Evolutionary conservation across 2,797 vertebrate genomes (phyloP).

Genomic region (Sebastes matsubarae): DNA sequence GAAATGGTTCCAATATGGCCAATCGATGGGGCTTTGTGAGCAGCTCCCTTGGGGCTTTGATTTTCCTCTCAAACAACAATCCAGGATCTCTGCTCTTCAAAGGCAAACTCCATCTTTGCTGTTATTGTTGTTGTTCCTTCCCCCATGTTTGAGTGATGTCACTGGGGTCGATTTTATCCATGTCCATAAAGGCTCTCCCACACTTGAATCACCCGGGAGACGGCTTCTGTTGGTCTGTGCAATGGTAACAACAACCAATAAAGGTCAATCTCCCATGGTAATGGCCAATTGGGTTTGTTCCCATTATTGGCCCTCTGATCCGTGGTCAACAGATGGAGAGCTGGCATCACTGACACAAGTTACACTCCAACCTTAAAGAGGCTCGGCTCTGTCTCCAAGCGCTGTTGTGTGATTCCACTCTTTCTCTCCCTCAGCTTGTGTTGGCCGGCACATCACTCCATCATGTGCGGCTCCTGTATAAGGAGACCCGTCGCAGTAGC

Average conservation of each 20-base stretch:
- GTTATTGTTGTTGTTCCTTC: slow-evolving; percentile 71
- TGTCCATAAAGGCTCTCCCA: slow-evolving; percentile 80
- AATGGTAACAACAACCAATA: slow-evolving; percentile 77
- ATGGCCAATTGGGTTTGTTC: slow-evolving; percentile 79
- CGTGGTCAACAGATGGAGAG: slow-evolving; percentile 77
- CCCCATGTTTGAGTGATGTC: slow-evolving; percentile 77
- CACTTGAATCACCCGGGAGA: slow-evolving; percentile 76
- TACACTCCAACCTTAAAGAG: slow-evolving; percentile 51
- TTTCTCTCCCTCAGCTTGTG: slow-evolving; percentile 13
- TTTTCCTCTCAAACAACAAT: slow-evolving; percentile 82
- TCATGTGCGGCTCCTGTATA: slow-evolving; percentile 51
- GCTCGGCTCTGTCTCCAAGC: slow-evolving; percentile 34
- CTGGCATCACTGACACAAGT: slow-evolving; percentile 62
- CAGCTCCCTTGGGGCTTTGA: slow-evolving; percentile 74
- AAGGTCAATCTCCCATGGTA: slow-evolving; percentile 80
- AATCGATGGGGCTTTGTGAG: slow-evolving; percentile 80
- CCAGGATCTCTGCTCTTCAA: slow-evolving; percentile 77
- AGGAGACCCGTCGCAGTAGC: slow-evolving; percentile 57
- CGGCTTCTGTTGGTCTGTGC: slow-evolving; percentile 66
- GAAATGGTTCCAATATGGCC: slow-evolving; percentile 81
- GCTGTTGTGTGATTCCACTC: slow-evolving; percentile 20
- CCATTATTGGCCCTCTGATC: slow-evolving; percentile 76
- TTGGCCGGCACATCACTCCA: slow-evolving; percentile 55
- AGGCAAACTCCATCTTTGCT: slow-evolving; percentile 77
- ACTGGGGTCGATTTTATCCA: slow-evolving; percentile 75